phyloP scores from a whole-genome alignment of 2,797 vertebrate species.

The Cuniculus paca region DNA sequence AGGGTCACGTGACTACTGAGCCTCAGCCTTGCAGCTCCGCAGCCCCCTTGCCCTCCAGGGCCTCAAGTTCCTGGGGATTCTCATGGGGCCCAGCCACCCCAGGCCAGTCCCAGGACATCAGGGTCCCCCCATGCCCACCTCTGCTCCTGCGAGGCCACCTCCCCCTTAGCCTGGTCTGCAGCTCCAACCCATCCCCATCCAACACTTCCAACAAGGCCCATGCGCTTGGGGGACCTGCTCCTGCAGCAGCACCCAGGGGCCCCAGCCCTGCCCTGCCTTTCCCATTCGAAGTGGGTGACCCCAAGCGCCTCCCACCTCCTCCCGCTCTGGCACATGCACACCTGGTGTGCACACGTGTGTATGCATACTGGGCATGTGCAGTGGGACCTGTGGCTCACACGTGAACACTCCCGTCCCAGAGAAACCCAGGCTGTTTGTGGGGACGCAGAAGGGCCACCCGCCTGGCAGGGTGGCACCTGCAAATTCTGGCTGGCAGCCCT shows the following conservation, averaged over 20 bases:
- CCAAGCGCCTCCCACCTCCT: not conserved
- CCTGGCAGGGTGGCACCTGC: rapidly evolving
- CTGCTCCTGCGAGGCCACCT: not conserved
- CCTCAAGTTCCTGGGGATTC: not conserved
- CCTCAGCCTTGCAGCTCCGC: not conserved
- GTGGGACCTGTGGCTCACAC: not conserved
- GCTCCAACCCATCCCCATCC: too few relatives aligned
- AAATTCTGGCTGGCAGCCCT: rapidly evolving
- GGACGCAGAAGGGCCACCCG: not conserved
- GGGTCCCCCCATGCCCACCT: not conserved
- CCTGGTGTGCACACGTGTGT: not conserved
- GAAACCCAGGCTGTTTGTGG: not conserved
- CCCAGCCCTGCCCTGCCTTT: not conserved
- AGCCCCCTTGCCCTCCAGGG: too few relatives aligned
- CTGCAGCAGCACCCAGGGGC: not conserved
- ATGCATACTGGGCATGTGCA: rapidly evolving
- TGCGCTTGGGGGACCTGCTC: not conserved
- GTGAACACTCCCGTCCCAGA: not conserved
- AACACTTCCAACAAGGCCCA: not conserved
- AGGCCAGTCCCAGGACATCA: not conserved
- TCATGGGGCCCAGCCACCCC: not conserved
- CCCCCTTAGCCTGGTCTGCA: not conserved
- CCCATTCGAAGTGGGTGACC: not conserved
- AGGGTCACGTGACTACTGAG: not conserved
- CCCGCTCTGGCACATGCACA: not conserved